phyloP scores from a whole-genome alignment of 2,797 vertebrate genomes.

The Hephaestus fuliginosus region DNA sequence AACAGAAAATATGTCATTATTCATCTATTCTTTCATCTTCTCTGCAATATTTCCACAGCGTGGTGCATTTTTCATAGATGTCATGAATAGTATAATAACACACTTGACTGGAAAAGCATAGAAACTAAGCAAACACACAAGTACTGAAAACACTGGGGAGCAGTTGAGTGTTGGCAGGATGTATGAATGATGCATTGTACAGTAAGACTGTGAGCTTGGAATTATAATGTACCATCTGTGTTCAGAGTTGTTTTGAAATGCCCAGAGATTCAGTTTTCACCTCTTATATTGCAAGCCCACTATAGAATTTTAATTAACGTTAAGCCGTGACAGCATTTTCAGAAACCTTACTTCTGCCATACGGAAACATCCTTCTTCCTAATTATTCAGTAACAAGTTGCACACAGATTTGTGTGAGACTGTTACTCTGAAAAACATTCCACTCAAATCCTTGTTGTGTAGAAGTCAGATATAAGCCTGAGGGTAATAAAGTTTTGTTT shows the following conservation, averaged over 20 bases:
- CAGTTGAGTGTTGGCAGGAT: slow-evolving; percentile 54
- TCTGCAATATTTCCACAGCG: slow-evolving; percentile 28
- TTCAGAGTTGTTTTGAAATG: slow-evolving; percentile 49
- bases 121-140: slow-evolving; percentile 61
- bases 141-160: slow-evolving; percentile 44
- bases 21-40: slow-evolving; percentile 52
- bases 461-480: background rate
- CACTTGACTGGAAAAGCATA: slow-evolving; percentile 53
- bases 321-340: slow-evolving; percentile 12
- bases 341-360: slow-evolving; percentile 18
- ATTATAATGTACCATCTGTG: slow-evolving; percentile 61
- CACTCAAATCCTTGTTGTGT: background rate
- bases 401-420: background rate
- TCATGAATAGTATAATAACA: slow-evolving; percentile 49
- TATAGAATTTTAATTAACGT: slow-evolving; percentile 26
- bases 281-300: slow-evolving; percentile 32
- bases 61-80: slow-evolving; percentile 48
- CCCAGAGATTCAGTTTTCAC: slow-evolving; percentile 44
- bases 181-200: slow-evolving; percentile 64
- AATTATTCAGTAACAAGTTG: slow-evolving; percentile 1
- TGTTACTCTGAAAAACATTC: background rate
- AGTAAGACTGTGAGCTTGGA: slow-evolving; percentile 47
- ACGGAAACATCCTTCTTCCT: slow-evolving; percentile 7
- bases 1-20: slow-evolving; percentile 31
- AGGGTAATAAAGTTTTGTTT: background rate